A percentile compares a stretch with the other conserved stretches of the same genome.
Evolutionary conservation across 2,113 vertebrate species (phyloP).

Genomic region (Antechinus flavipes): DNA sequence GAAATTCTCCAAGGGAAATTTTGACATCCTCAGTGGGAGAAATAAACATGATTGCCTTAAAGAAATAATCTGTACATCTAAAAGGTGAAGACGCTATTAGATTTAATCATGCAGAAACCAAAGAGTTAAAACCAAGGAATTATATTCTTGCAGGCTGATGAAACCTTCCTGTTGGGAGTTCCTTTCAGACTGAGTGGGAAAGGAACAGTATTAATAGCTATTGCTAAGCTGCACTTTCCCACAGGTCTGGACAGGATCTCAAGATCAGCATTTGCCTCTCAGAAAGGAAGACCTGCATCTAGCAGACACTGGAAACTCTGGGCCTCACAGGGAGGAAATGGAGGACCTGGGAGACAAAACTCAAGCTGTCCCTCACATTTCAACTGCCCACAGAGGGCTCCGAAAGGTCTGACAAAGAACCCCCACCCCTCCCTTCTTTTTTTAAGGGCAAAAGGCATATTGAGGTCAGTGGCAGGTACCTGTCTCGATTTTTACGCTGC

Average conservation of each 20-base stretch:
- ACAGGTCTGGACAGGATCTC: conserved; percentile 88
- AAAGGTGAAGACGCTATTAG: conserved; percentile 59
- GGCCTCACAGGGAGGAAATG: conserved; percentile 81
- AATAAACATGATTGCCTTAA: conserved; percentile 68
- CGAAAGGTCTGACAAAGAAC: conserved; percentile 53
- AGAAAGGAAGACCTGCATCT: conserved; percentile 82
- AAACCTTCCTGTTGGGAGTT: conserved; percentile 89
- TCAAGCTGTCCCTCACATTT: conserved; percentile 61
- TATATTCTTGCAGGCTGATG: conserved; percentile 77
- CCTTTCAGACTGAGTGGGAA: conserved; percentile 85
- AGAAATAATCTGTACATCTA: conserved; percentile 70
- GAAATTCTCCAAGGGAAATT: conserved; percentile 62
- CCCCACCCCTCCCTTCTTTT: conserved; percentile 7
- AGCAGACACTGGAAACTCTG: conserved; percentile 77
- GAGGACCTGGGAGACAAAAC: conserved; percentile 75
- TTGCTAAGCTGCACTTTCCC: conserved; percentile 84
- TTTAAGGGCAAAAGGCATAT: neutral
- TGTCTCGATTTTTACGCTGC: conserved; percentile 57
- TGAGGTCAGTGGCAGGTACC: conserved; percentile 47
- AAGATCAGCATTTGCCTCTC: conserved; percentile 75
- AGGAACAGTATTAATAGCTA: conserved; percentile 86
- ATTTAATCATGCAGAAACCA: conserved; percentile 71
- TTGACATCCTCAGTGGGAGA: conserved; percentile 60
- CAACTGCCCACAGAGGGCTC: conserved; percentile 29
- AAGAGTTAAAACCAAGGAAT: conserved; percentile 84